phyloP scores from a whole-genome alignment of 2,113 vertebrate genomes.

The Tor tambroides region DNA sequence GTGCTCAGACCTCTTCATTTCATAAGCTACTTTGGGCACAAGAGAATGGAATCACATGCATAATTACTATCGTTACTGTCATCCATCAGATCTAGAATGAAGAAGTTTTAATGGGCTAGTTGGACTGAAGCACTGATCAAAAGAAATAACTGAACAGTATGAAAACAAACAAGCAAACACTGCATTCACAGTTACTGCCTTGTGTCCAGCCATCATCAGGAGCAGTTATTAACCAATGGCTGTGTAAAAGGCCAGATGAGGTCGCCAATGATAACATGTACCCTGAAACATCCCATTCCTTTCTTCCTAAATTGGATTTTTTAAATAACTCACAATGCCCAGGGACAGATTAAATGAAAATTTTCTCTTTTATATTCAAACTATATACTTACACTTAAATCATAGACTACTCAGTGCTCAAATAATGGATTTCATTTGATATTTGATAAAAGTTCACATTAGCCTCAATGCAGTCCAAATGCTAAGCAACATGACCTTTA shows the following conservation, averaged over 20 bases:
- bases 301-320: conserved; percentile 8
- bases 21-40: not conserved
- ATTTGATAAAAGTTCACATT: not conserved
- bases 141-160: not conserved
- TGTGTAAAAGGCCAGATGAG: not conserved
- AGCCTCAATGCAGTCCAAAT: not conserved
- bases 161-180: not conserved
- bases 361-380: not conserved
- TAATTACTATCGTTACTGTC: not conserved
- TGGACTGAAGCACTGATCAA: not conserved
- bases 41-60: not conserved
- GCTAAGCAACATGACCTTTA: not conserved
- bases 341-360: not conserved
- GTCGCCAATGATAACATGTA: not conserved
- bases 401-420: not conserved
- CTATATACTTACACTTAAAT: not conserved
- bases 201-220: not conserved
- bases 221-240: not conserved
- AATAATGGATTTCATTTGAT: not conserved
- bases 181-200: not conserved
- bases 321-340: not conserved
- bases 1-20: not conserved
- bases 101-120: not conserved
- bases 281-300: not conserved
- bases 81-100: not conserved